Evolutionary conservation across 1,140 invertebrate species (phyloP).

Genomic region (Drosophila kurseongensis): DNA sequence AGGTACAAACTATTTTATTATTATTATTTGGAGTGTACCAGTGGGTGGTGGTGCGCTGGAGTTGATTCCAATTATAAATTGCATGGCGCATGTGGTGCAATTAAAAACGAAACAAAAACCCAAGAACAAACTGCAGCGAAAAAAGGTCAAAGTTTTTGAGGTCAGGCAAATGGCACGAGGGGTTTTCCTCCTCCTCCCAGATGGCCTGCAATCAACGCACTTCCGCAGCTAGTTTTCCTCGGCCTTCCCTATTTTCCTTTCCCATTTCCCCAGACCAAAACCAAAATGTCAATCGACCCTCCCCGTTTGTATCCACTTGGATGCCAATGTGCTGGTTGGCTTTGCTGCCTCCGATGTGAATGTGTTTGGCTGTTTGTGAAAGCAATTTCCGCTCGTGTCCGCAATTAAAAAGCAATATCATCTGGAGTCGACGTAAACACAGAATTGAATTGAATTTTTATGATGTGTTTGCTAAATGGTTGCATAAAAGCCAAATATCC

Average conservation of each 20-base stretch:
- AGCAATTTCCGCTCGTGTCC: conserved; percentile 81
- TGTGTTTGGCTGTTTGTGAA: conserved; percentile 50
- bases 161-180: conserved; percentile 65
- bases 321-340: conserved; percentile 9
- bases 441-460: conserved; percentile 80
- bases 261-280: neutral
- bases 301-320: conserved; percentile 33
- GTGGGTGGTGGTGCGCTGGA: conserved; percentile 36
- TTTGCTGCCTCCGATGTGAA: conserved; percentile 18
- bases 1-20: too few relatives aligned
- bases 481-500: conserved; percentile 75
- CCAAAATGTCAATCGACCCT: conserved; percentile 51
- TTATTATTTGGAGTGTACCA: conserved; percentile 3
- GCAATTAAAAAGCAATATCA: conserved; percentile 83
- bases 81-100: conserved; percentile 70
- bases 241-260: conserved; percentile 1
- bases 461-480: conserved; percentile 82
- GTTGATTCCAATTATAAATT: conserved; percentile 76
- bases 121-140: conserved; percentile 27
- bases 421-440: conserved; percentile 69
- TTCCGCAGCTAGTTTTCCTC: conserved; percentile 54
- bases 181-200: conserved; percentile 31
- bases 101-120: conserved; percentile 55
- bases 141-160: conserved; percentile 73
- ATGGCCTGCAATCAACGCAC: conserved; percentile 71